Conservation (phyloP, 2,113 vertebrate genomes). For the Triplophysa tibetana region DNA sequence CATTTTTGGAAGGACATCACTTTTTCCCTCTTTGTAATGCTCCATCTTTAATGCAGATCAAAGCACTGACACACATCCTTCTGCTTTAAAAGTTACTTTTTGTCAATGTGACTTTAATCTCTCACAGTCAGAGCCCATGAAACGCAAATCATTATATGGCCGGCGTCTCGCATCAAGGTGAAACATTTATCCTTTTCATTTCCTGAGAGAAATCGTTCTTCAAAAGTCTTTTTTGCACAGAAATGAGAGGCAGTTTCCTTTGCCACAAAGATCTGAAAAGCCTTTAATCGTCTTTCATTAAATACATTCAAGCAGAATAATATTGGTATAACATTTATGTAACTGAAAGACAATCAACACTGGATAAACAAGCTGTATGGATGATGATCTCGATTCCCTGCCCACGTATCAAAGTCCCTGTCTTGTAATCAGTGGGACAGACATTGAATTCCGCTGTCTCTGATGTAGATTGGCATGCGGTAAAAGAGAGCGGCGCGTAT, state of each 20-base stretch:
- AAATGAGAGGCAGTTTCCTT: slow-evolving; percentile 15
- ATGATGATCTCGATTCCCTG: slow-evolving; percentile 25
- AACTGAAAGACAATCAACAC: slow-evolving; percentile 42
- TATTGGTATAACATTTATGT: slow-evolving; percentile 2
- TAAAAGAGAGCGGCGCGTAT: slow-evolving; percentile 15
- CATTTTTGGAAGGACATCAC: neutral
- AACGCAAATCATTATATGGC: slow-evolving; percentile 45
- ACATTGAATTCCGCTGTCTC: slow-evolving; percentile 24
- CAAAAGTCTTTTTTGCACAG: slow-evolving; percentile 20
- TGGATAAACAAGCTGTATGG: slow-evolving; percentile 12
- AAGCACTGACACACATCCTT: slow-evolving; percentile 26
- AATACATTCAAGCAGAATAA: slow-evolving; percentile 28
- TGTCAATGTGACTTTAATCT: slow-evolving; percentile 53
- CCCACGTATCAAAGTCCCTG: slow-evolving; percentile 40
- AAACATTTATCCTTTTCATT: slow-evolving; percentile 43
- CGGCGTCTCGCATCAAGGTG: slow-evolving; percentile 35
- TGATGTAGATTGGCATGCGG: slow-evolving; percentile 44
- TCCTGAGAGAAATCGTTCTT: slow-evolving; percentile 17
- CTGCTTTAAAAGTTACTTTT: slow-evolving; percentile 46
- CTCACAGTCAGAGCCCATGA: slow-evolving; percentile 46
- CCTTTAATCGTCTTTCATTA: slow-evolving; percentile 26
- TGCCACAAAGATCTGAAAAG: slow-evolving; percentile 18
- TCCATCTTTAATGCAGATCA: neutral
- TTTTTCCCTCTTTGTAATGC: neutral
- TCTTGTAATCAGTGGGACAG: slow-evolving; percentile 37